Conservation (phyloP, 1,140 invertebrate genomes). For the Gryon sp. region DNA sequence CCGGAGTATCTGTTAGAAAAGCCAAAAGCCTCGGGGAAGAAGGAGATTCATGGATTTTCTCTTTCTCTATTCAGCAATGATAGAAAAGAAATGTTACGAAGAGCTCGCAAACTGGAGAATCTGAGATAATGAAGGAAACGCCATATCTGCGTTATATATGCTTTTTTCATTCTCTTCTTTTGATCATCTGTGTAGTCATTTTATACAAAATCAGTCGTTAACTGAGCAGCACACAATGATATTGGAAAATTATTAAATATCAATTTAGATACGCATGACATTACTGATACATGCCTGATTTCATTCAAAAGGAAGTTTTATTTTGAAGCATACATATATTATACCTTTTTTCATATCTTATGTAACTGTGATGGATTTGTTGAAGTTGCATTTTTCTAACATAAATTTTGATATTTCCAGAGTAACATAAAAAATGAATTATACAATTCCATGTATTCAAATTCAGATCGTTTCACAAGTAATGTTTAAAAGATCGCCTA, state of each 20-base stretch:
- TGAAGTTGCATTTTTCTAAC: no score
- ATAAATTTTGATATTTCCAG: no score
- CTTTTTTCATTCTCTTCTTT: not conserved
- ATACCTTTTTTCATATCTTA: no score
- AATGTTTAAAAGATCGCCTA: no score
- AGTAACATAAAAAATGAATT: no score
- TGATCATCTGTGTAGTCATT: slow-evolving; percentile 1
- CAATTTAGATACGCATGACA: not conserved
- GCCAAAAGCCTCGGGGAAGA: slow-evolving; percentile 52
- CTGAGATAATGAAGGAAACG: slow-evolving; percentile 32
- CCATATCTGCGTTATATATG: slow-evolving; percentile 11
- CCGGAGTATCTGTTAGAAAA: slow-evolving; percentile 57
- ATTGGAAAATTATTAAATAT: slow-evolving; percentile 26
- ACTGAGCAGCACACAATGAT: not conserved
- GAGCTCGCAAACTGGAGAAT: slow-evolving; percentile 17
- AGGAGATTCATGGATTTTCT: slow-evolving; percentile 55
- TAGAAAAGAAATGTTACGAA: slow-evolving; percentile 21
- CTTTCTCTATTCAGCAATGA: slow-evolving; percentile 6
- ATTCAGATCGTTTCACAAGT: no score
- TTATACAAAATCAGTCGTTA: slow-evolving; percentile 13
- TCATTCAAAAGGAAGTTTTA: no score
- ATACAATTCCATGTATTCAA: no score
- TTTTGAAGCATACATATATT: no score
- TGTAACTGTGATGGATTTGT: no score
- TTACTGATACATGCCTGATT: no score